phyloP scores from a whole-genome alignment of 2,888 invertebrate genomes.

The Tetheella fluctuosa region DNA sequence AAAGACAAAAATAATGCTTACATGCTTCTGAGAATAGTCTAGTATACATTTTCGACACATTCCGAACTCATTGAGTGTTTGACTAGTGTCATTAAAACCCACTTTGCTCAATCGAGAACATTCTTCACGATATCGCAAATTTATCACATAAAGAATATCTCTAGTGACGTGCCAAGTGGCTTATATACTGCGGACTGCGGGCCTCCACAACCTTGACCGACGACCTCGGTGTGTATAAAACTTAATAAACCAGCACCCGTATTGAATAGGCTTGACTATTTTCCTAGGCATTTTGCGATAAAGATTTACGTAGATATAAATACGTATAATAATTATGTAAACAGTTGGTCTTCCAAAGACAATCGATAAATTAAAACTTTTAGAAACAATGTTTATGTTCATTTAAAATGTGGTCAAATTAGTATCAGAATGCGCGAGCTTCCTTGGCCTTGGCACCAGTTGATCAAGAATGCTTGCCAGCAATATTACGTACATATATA shows the following conservation, averaged over 20 bases:
- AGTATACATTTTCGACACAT: conserved; percentile 21
- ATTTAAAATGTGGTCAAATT: not conserved
- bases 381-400: not conserved
- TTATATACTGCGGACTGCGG: conserved; percentile 64
- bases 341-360: not conserved
- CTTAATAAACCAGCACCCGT: conserved; percentile 42
- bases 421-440: conserved; percentile 11
- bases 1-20: conserved; percentile 32
- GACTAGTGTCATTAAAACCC: conserved; percentile 22
- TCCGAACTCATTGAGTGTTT: conserved; percentile 21
- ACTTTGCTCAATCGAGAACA: conserved; percentile 22
- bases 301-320: no score
- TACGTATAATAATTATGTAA: no score
- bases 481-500: conserved; percentile 40
- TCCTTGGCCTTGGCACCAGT: conserved; percentile 56
- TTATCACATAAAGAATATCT: conserved; percentile 42
- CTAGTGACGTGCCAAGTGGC: conserved; percentile 72
- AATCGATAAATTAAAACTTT: not conserved
- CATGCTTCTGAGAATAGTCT: conserved; percentile 19
- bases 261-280: conserved; percentile 45
- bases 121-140: conserved; percentile 26
- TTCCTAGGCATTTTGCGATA: no score
- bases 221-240: conserved; percentile 55
- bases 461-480: conserved; percentile 44
- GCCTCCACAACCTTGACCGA: conserved; percentile 78